A percentile compares a stretch with the other conserved stretches of the same genome.
Conservation (phyloP, 2,113 vertebrate species). For the Brienomyrus longianalis region DNA sequence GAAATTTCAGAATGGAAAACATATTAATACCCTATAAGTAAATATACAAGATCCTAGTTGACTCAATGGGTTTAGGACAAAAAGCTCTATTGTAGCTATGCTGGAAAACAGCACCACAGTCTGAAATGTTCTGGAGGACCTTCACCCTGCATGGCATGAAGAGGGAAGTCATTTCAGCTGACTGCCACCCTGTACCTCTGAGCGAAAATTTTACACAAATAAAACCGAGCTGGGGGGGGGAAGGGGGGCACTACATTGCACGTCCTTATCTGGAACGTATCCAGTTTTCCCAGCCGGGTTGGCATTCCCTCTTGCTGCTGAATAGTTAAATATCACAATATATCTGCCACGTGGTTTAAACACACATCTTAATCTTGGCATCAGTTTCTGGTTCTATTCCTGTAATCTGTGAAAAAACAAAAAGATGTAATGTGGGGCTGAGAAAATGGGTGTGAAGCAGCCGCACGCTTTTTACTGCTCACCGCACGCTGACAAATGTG, state of each 20-base stretch:
- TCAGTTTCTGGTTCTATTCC: not conserved
- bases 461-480: not conserved
- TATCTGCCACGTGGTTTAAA: not conserved
- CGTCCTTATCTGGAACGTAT: not conserved
- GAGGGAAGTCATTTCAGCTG: not conserved
- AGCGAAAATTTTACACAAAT: not conserved
- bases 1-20: not conserved
- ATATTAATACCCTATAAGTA: not conserved
- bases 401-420: not conserved
- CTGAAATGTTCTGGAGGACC: constrained; percentile 24
- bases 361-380: not conserved
- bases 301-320: not conserved
- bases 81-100: not conserved
- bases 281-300: not conserved
- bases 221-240: not conserved
- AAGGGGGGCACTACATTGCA: not conserved
- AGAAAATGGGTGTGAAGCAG: not conserved
- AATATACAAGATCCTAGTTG: not conserved
- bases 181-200: not conserved
- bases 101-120: constrained; percentile 45
- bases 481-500: not conserved
- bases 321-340: not conserved
- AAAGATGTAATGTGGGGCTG: not conserved
- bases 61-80: not conserved
- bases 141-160: not conserved